Percentiles rank a stretch among this genome's conserved stretches.
These are phyloP conservation scores for Molanna angustata DNA, from an alignment of 2,888 invertebrate species.

Conservation along the genomic window DNA sequence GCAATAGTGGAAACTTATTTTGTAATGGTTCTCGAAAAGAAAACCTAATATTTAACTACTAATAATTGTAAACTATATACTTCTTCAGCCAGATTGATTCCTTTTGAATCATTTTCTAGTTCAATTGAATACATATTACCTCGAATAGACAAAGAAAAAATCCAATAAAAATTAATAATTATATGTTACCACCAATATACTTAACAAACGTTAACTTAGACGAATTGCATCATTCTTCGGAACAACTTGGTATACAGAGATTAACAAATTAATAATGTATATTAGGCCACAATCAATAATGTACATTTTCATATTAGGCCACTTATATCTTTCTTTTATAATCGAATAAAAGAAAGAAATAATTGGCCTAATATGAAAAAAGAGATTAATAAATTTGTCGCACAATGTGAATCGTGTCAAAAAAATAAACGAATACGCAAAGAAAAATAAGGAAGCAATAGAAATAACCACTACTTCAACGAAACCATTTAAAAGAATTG, in stretches of 20 bases:
- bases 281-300: too few relatives aligned
- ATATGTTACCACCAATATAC: not conserved
- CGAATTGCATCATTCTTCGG: not conserved
- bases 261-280: too few relatives aligned
- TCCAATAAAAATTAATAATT: not conserved
- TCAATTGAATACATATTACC: not conserved
- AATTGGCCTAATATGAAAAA: too few relatives aligned
- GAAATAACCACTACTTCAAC: too few relatives aligned
- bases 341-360: too few relatives aligned
- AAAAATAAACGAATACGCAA: too few relatives aligned
- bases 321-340: too few relatives aligned
- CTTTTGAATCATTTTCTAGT: not conserved
- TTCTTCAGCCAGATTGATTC: not conserved
- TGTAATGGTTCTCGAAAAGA: not conserved
- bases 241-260: not conserved
- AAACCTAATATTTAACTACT: not conserved
- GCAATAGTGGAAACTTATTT: not conserved
- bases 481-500: too few relatives aligned
- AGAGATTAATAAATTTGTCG: too few relatives aligned
- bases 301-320: not conserved
- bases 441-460: too few relatives aligned
- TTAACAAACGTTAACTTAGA: not conserved
- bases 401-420: too few relatives aligned
- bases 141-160: not conserved
- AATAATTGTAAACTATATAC: not conserved